A percentile compares a stretch with the other conserved stretches of the same genome.
Evolutionary conservation across 2,797 vertebrate species (phyloP).

Genomic region (Iguana delicatissima): DNA sequence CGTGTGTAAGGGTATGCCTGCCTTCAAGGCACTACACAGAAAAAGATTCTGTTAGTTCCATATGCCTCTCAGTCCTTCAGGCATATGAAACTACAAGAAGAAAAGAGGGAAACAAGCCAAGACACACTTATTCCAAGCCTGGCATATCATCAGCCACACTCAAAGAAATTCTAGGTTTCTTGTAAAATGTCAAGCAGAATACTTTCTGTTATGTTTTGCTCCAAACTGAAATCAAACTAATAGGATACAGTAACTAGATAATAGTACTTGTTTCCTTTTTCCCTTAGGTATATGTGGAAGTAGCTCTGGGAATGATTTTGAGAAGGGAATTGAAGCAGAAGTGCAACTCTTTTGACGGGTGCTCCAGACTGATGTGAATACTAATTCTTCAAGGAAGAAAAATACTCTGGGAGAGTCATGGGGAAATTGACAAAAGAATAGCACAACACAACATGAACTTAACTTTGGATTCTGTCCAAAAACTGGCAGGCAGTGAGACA

Average conservation of each 20-base stretch:
- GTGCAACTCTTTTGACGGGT: not conserved
- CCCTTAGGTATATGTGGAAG: not conserved
- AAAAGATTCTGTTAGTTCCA: not conserved
- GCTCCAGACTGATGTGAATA: not conserved
- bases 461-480: not conserved
- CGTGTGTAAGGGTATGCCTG: too few species aligned
- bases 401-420: not conserved
- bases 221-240: not conserved
- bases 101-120: constrained; percentile 18
- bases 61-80: not conserved
- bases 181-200: constrained; percentile 7
- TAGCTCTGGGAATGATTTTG: not conserved
- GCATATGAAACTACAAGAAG: constrained; percentile 32
- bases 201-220: not conserved
- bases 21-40: not conserved
- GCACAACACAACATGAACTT: not conserved
- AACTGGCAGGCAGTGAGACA: not conserved
- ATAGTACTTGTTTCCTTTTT: not conserved
- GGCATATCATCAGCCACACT: not conserved
- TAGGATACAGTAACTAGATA: accelerated
- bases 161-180: constrained; percentile 20
- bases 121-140: constrained; percentile 21
- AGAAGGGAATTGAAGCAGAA: not conserved
- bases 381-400: not conserved
- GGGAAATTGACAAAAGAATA: constrained; percentile 1